A percentile compares a stretch with the other conserved stretches of the same genome.
phyloP scores from a whole-genome alignment of 2,113 vertebrate species.

The Microcebus ravelobensis region DNA sequence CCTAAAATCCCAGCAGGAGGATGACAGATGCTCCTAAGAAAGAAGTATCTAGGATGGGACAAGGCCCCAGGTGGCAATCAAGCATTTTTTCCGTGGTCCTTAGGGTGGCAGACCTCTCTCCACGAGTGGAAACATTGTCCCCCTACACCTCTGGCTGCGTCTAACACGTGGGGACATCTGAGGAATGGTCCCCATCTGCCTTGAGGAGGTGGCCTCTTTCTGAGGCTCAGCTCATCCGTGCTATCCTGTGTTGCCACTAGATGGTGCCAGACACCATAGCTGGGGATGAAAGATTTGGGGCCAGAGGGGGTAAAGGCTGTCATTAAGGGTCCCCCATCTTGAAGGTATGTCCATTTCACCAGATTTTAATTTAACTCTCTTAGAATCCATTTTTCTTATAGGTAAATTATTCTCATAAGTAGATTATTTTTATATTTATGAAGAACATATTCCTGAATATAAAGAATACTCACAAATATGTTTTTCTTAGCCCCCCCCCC shows the following conservation, averaged over 20 bases:
- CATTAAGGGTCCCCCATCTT: not conserved
- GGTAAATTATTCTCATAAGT: not conserved
- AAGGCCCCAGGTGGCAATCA: not conserved
- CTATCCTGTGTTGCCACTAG: constrained; percentile 4
- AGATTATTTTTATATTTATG: not conserved
- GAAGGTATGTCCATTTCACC: not conserved
- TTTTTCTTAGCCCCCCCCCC: not conserved
- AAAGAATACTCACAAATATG: not conserved
- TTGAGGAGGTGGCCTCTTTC: not conserved
- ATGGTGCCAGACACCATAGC: constrained; percentile 46
- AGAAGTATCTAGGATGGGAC: not conserved
- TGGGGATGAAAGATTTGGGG: rapidly evolving
- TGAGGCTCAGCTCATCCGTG: not conserved
- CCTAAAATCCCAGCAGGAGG: not conserved
- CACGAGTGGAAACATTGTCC: not conserved
- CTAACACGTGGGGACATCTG: not conserved
- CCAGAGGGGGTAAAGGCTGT: not conserved
- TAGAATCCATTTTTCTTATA: not conserved
- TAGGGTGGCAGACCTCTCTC: not conserved
- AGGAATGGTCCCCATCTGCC: not conserved
- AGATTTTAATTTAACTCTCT: not conserved
- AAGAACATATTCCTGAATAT: not conserved
- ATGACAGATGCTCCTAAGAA: not conserved
- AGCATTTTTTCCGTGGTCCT: not conserved
- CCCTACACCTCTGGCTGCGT: not conserved